Percentiles rank a stretch among this genome's conserved stretches.
Conservation (phyloP, 53 echinoderm and acorn worm genomes). For the Astropecten irregularis region DNA sequence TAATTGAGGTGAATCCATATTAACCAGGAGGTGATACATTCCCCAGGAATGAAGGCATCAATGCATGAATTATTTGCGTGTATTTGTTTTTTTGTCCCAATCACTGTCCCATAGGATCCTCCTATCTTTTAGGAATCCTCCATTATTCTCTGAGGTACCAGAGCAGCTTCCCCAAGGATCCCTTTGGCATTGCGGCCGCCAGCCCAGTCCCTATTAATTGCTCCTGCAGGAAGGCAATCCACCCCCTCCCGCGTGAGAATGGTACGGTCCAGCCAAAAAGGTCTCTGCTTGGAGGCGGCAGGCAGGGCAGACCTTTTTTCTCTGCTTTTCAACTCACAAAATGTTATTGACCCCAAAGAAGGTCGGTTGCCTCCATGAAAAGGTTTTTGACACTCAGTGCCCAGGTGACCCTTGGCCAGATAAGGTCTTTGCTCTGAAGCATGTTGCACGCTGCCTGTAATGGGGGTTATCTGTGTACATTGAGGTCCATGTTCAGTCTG, state of each 20-base stretch:
- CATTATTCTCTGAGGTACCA: neutral
- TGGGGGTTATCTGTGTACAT: too few relatives aligned
- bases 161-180: neutral
- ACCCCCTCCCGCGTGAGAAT: neutral
- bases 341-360: slow-evolving; percentile 52
- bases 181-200: neutral
- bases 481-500: too few relatives aligned
- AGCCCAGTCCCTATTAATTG: neutral
- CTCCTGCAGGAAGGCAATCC: too few relatives aligned
- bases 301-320: slow-evolving; percentile 25
- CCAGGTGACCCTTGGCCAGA: too few relatives aligned
- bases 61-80: too few relatives aligned
- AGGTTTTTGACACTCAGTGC: slow-evolving; percentile 37
- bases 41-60: too few relatives aligned
- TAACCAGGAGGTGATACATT: too few relatives aligned
- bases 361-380: slow-evolving; percentile 19
- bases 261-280: neutral
- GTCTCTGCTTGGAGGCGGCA: neutral
- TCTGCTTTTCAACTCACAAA: slow-evolving; percentile 4
- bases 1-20: too few relatives aligned
- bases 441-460: too few relatives aligned
- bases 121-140: neutral
- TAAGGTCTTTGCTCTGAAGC: too few relatives aligned
- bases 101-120: too few relatives aligned
- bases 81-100: too few relatives aligned